A percentile compares a stretch with the other conserved stretches of the same genome.
Evolutionary conservation across 2,113 vertebrate species (phyloP).

Genomic region (Brachyistius frenatus): DNA sequence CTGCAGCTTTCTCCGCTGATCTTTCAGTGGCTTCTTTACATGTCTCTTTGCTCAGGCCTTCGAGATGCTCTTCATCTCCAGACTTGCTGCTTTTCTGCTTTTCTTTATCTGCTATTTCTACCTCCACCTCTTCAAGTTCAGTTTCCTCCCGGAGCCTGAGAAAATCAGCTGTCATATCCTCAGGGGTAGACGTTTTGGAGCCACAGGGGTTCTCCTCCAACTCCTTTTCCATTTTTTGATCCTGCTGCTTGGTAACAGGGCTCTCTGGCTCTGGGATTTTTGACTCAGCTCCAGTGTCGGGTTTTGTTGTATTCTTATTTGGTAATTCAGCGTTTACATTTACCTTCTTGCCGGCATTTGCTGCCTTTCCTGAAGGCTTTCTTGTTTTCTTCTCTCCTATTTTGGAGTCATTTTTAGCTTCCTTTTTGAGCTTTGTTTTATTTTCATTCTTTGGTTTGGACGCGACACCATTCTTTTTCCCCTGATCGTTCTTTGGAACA

Average conservation of each 20-base stretch:
- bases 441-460: slow-evolving; percentile 84
- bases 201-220: slow-evolving; percentile 41
- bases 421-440: slow-evolving; percentile 85
- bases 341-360: slow-evolving; percentile 49
- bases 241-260: slow-evolving; percentile 12
- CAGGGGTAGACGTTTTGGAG: slow-evolving; percentile 84
- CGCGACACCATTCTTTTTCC: slow-evolving; percentile 69
- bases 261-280: slow-evolving; percentile 14
- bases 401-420: slow-evolving; percentile 85
- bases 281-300: background rate
- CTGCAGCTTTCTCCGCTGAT: slow-evolving; percentile 18
- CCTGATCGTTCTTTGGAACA: slow-evolving; percentile 68
- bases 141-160: slow-evolving; percentile 67
- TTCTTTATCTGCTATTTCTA: slow-evolving; percentile 30
- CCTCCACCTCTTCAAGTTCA: slow-evolving; percentile 15
- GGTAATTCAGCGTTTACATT: slow-evolving; percentile 16
- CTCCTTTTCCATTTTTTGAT: slow-evolving; percentile 25
- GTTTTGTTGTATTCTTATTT: slow-evolving; percentile 41
- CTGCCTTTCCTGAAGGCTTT: slow-evolving; percentile 76
- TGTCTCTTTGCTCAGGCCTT: slow-evolving; percentile 14
- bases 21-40: slow-evolving; percentile 17
- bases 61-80: slow-evolving; percentile 42
- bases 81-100: slow-evolving; percentile 35
- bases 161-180: slow-evolving; percentile 81
- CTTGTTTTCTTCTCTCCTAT: slow-evolving; percentile 76